Base-by-base conservation (phyloP, 2,113 vertebrate species). In the Setophaga petechia region DNA sequence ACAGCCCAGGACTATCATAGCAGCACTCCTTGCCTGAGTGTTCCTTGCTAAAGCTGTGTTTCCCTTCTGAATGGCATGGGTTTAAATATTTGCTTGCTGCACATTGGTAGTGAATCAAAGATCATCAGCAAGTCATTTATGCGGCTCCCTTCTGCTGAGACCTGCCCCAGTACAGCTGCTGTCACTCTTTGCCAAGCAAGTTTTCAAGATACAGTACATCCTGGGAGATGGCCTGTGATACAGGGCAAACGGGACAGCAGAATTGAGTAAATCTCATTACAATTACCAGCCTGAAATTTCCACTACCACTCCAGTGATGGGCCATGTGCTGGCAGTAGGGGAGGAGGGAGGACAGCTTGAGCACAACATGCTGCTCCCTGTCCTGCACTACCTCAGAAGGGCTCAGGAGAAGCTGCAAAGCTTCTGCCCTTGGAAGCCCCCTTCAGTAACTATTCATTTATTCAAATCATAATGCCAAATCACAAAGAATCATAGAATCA, bases 61-160 rank as follows among this genome's bases (percentile, higher is more conserved):
- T 87, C 44, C 37, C 20, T 89, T 59, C 46, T 66, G 51, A 72
- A 78, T 3, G 37, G 61, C 0, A 0, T 21, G 19, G 19, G n/a
- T 92, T 90, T 86, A 78, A 92, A 93, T 94, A 88, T 95, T 96
- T 96, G 77, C 88, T 94, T 87, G 41, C 73, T 75, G 87, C 91
- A 81, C 47, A 62, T 14, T 68, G 73, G 57, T 63, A 49, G 44
- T 75, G 0, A 90, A 94, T 30, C 87, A 95, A 96, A 96, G 93
- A 75, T 95, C 75, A 47, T 39, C 43, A 94, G 30, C 47, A 39
- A 90, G 54, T 57, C 2, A 0, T 49, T 76, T 65, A 51, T 3
- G 3, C 25, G 35, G 28, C 79, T 86, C 18, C 68, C 52, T 90
- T 80, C 44, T 41, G 47, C 55, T 14, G 51, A 62, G 66, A 58